phyloP scores from a whole-genome alignment of 1,140 invertebrate species.

The Notospermus geniculatus region DNA sequence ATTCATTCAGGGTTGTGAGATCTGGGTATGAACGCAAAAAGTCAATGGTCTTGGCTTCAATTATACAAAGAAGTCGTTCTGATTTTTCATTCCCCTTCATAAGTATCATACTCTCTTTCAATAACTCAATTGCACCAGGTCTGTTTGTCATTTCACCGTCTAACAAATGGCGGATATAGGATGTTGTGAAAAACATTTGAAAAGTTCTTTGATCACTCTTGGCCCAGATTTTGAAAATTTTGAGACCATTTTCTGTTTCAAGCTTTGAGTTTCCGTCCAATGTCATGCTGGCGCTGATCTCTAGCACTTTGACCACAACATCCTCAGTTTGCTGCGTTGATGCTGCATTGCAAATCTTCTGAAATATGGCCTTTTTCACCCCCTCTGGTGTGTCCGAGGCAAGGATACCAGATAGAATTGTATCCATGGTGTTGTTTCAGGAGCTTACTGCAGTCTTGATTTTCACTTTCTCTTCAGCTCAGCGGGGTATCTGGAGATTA shows the following conservation, averaged over 20 bases:
- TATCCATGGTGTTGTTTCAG: constrained; percentile 51
- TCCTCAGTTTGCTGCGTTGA: constrained; percentile 22
- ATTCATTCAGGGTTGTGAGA: constrained; percentile 29
- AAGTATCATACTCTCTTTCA: constrained; percentile 30
- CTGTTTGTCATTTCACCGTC: constrained; percentile 27
- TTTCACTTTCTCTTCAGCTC: no score
- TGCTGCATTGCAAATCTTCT: constrained; percentile 35
- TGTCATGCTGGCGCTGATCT: constrained; percentile 33
- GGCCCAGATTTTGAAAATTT: constrained; percentile 39
- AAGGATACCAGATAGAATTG: constrained; percentile 42
- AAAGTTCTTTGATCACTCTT: constrained; percentile 33
- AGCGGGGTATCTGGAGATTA: no score
- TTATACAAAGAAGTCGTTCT: constrained; percentile 28
- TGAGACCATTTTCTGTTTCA: constrained; percentile 29
- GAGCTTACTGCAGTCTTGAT: no score
- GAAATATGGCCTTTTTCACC: constrained; percentile 38
- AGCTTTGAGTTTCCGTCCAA: constrained; percentile 36
- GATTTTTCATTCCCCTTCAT: constrained; percentile 19
- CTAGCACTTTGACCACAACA: constrained; percentile 32
- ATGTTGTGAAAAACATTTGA: constrained; percentile 39
- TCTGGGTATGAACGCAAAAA: constrained; percentile 35
- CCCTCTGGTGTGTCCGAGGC: constrained; percentile 37
- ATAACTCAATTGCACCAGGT: constrained; percentile 27
- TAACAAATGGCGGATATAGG: constrained; percentile 31
- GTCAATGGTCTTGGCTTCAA: constrained; percentile 33